Base-by-base conservation (phyloP, 2,888 invertebrate species). In the Acleris literana region DNA sequence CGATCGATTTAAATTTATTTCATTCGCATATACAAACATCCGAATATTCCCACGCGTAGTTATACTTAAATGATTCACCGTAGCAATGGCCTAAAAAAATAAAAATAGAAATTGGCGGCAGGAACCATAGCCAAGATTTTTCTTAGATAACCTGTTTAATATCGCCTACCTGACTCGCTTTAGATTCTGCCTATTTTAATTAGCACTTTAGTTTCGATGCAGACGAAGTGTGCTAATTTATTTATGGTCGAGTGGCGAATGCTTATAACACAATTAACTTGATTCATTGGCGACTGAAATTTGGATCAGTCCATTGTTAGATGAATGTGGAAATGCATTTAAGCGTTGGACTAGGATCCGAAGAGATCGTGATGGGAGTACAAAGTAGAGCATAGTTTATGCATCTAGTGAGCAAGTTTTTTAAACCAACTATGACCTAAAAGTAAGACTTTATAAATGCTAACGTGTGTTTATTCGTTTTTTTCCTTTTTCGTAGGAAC, bases 71-170 rank as follows among this genome's bases (percentile, higher is more conserved):
- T 66, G 61, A 66, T 66, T 66, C 66, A 66, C 53, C 5, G 62
- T 62, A 66, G 66, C 63, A 51, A 44, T 54, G 65, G 51, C 62
- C 57, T 53, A 17, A 59, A 59, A 49, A 48, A 53, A 59, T 33
- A 57, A 62, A 53, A 62, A 66, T 62, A 62, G 62, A 61, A 62
- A 63, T 61, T 48, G 46, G 18, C 18, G 33, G 58, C 18, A 33
- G 52, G 57, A 59, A 51, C 20, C 49, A 54, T n/a, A 44, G 65
- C 65, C 65, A 61, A 66, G 56, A 62, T 66, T 62, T 66, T 39
- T 58, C 52, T 43, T 52, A 17, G 33, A 51, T 52, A 56, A 61
- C 61, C 55, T 51, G 60, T 56, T 55, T 51, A 56, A 52, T 60
- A 60, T 60, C 48, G 48, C 54, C 64, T 60, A 55, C 44, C 20